These are phyloP conservation scores for Morbakka virulenta DNA, from an alignment of 30 jellyfish, hydroid and myxozoan genomes.

Conservation along the genomic window DNA sequence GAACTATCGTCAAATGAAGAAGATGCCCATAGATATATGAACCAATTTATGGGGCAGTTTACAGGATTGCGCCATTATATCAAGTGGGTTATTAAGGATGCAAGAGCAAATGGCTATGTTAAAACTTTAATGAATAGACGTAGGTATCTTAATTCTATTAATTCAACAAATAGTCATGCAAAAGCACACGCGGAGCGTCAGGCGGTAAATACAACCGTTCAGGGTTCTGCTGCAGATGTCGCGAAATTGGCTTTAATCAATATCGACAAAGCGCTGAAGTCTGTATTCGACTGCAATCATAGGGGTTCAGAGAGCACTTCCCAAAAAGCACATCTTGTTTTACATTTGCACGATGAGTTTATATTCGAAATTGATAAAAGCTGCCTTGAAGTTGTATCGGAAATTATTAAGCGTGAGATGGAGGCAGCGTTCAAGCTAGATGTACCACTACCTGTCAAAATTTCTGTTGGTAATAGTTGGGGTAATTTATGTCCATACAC, in stretches of 20 bases:
- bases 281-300: conserved; percentile 10
- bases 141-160: conserved; percentile 71
- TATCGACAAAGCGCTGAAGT: conserved; percentile 31
- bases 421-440: conserved; percentile 78
- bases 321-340: conserved; percentile 59
- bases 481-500: no score
- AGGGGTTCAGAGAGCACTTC: not conserved
- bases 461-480: conserved; percentile 83
- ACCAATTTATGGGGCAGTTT: conserved; percentile 58
- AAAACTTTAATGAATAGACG: conserved; percentile 64
- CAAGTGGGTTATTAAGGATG: conserved; percentile 57
- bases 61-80: conserved; percentile 42
- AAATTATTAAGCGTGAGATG: conserved; percentile 70
- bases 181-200: conserved; percentile 96
- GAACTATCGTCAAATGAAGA: conserved; percentile 63
- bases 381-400: conserved; percentile 29
- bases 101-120: conserved; percentile 70
- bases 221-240: conserved; percentile 98
- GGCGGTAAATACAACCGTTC: conserved; percentile 87
- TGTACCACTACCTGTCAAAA: conserved; percentile 87
- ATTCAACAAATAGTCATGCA: conserved; percentile 60
- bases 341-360: conserved; percentile 95
- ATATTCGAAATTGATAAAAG: conserved; percentile 65
- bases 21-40: conserved; percentile 71
- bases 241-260: conserved; percentile 79